Evolutionary conservation across 2,888 invertebrate species (phyloP), one percentile per base, ranked within the genome.

Genomic region (Xylocampa areola): DNA sequence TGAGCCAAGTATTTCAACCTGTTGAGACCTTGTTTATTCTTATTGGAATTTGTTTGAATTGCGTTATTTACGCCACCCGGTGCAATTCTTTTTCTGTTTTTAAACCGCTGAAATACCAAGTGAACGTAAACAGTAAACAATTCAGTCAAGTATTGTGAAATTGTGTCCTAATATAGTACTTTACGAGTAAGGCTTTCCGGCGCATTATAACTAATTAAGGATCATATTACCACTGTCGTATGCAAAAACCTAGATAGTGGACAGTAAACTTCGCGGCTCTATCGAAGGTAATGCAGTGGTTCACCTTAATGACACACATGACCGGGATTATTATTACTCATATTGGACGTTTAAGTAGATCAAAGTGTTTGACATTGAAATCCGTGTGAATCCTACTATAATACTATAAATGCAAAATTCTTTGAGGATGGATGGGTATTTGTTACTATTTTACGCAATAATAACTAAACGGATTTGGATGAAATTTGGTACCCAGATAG

Each of bases 281-380:
- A 53, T 27, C 13, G 16, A 33, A 45, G 36, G 49, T 51, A 67
- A 68, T 53, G 62, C 23, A 44, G 17, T 51, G 36, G 80, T 71
- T 80, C 51, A 63, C 81, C 82, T 80, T 77, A 81, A 81, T 79
- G 69, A 73, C 69, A 39, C 13, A 60, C 19, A 41, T 11, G 10
- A 19, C 30, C 41, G 17, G 72, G 65, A 73, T 74, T 75, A 72
- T 65, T 33, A 51, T 58, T 53, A 50, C 16, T 25, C 17, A 37
- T 49, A 60, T 59, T 68, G 41, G 43, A 48, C 30, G 62, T 59
- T 49, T 45, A 59, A 49, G 29, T 53, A 36, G 37, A 58, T 37
- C 32, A 47, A 27, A 47, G 41, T 35, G 4, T 32, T 32, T 27
- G 43, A 37, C 17, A 30, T 23, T 30, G 29, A 11, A 13, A 29